These are phyloP conservation scores for Drosophila dives DNA, from an alignment of 2,888 invertebrate genomes.

Conservation along the genomic window DNA sequence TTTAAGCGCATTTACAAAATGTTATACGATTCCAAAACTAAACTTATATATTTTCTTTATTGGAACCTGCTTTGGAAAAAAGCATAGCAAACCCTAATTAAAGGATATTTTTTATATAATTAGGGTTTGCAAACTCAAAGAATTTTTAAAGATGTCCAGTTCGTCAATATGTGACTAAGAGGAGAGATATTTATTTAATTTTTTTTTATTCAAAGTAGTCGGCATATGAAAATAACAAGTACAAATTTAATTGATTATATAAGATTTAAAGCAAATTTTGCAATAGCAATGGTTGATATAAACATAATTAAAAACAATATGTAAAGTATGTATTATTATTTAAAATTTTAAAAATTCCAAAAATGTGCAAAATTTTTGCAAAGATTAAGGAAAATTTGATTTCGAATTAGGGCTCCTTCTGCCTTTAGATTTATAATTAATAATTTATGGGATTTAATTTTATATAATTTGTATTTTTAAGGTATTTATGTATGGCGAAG, in stretches of 20 bases:
- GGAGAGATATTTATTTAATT: neutral
- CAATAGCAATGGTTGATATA: neutral
- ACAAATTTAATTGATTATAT: neutral
- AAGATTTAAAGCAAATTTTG: neutral
- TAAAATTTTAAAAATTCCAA: neutral
- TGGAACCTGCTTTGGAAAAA: neutral
- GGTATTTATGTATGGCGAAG: neutral
- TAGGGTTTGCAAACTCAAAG: neutral
- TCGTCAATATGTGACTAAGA: neutral
- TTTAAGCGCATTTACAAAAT: slow-evolving; percentile 38
- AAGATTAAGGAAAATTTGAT: neutral
- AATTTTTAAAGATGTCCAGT: neutral
- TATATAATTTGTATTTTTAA: neutral
- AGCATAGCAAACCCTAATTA: neutral
- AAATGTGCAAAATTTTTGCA: neutral
- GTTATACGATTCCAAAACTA: slow-evolving; percentile 4
- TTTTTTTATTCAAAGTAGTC: neutral
- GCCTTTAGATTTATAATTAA: neutral
- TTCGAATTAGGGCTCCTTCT: neutral
- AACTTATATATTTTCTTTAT: neutral
- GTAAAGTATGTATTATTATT: neutral
- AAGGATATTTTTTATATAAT: neutral
- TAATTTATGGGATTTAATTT: neutral
- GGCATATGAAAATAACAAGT: neutral
- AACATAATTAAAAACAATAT: neutral